A percentile compares a stretch with the other conserved stretches of the same genome.
These are phyloP conservation scores for Pimephales promelas DNA, from an alignment of 2,113 vertebrate species.

Conservation along the genomic window DNA sequence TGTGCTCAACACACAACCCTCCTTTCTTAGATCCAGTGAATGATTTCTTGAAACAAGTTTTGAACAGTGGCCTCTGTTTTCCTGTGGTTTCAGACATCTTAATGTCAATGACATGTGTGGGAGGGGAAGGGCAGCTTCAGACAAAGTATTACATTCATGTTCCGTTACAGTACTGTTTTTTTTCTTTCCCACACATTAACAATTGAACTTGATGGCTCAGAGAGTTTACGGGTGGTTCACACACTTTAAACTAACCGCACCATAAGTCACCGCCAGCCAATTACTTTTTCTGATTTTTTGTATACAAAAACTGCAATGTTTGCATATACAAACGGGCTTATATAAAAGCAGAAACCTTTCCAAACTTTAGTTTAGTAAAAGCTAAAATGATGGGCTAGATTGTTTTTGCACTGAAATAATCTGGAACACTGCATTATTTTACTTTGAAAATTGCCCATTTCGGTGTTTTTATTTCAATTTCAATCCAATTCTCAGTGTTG, in stretches of 20 bases:
- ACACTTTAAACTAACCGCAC: constrained; percentile 36
- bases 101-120: constrained; percentile 31
- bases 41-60: constrained; percentile 38
- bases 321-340: background rate
- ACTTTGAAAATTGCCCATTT: background rate
- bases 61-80: constrained; percentile 40
- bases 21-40: constrained; percentile 34
- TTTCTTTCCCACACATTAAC: constrained; percentile 43
- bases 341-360: background rate
- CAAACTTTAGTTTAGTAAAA: background rate
- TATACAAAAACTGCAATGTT: background rate
- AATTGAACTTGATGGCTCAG: constrained; percentile 38
- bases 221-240: constrained; percentile 37
- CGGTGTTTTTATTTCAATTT: background rate
- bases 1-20: background rate
- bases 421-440: background rate
- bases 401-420: background rate
- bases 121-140: constrained; percentile 15
- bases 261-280: background rate
- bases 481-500: background rate
- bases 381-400: background rate
- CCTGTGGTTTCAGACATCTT: constrained; percentile 44
- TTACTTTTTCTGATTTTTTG: background rate
- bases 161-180: constrained; percentile 2
- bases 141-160: constrained; percentile 42